These are phyloP conservation scores for Callipepla squamata DNA, from an alignment of 2,113 vertebrate species.

Conservation along the genomic window DNA sequence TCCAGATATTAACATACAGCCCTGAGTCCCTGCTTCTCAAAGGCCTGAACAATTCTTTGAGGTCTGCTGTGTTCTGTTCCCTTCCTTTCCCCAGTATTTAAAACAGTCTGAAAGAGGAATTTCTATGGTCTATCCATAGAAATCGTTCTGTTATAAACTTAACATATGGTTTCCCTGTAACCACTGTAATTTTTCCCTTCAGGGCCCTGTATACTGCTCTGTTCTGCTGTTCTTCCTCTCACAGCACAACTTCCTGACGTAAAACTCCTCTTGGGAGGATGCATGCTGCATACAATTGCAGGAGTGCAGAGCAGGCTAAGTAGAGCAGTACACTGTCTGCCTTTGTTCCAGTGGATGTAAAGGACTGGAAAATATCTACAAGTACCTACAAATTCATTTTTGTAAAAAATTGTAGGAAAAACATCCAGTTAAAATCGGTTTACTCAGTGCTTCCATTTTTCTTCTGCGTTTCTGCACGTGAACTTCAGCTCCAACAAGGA, in stretches of 20 bases:
- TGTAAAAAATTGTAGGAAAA: neutral
- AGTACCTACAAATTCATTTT: neutral
- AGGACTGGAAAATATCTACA: neutral
- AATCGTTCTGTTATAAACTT: neutral
- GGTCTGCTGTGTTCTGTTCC: neutral
- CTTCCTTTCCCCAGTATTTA: neutral
- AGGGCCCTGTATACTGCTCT: neutral
- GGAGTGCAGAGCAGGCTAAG: neutral
- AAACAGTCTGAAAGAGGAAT: neutral
- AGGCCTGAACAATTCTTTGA: neutral
- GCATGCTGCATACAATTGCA: neutral
- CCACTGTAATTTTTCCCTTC: neutral
- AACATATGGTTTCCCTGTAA: neutral
- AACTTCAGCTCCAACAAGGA: neutral
- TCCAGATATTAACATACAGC: neutral
- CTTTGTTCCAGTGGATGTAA: neutral
- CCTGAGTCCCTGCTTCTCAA: neutral
- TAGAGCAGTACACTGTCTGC: neutral
- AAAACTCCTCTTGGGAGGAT: neutral
- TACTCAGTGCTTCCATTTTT: neutral
- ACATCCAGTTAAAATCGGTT: neutral
- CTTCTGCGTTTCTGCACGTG: accelerated
- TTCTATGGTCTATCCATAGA: neutral
- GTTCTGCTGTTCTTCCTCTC: neutral
- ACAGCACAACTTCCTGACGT: neutral